These are phyloP conservation scores for Takifugu bimaculatus DNA, from an alignment of 2,113 vertebrate genomes.

Conservation along the genomic window DNA sequence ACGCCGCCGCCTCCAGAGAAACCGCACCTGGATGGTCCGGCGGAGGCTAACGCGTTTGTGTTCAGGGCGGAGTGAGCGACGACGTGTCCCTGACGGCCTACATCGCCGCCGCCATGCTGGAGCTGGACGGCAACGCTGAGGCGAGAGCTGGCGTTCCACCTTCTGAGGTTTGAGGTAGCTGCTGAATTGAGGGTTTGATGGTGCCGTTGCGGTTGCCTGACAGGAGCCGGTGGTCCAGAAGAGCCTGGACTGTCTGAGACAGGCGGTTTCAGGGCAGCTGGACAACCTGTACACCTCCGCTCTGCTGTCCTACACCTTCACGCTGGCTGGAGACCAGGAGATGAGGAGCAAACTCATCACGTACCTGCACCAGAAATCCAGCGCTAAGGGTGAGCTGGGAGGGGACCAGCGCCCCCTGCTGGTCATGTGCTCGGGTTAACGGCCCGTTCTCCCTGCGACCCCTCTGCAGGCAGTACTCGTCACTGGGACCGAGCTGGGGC, in stretches of 20 bases:
- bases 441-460: background rate
- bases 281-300: slow-evolving; percentile 77
- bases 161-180: background rate
- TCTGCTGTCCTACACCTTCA: slow-evolving; percentile 83
- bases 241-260: slow-evolving; percentile 74
- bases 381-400: slow-evolving; percentile 16
- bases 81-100: slow-evolving; percentile 80
- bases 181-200: too few species aligned
- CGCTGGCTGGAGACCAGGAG: slow-evolving; percentile 75
- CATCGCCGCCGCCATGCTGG: slow-evolving; percentile 80
- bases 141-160: slow-evolving; percentile 58
- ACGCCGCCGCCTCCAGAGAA: background rate
- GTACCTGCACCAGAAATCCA: slow-evolving; percentile 48
- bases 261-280: slow-evolving; percentile 11
- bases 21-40: background rate
- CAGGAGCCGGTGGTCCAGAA: slow-evolving; percentile 70
- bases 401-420: background rate
- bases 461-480: slow-evolving; percentile 52
- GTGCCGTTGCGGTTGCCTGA: background rate
- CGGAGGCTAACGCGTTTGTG: background rate
- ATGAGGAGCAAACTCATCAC: slow-evolving; percentile 66
- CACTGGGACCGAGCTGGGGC: slow-evolving; percentile 61
- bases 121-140: slow-evolving; percentile 63
- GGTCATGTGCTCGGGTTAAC: too few species aligned
- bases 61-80: slow-evolving; percentile 83